Conservation (phyloP, 2,888 invertebrate genomes). For the Diogma glabrata region DNA sequence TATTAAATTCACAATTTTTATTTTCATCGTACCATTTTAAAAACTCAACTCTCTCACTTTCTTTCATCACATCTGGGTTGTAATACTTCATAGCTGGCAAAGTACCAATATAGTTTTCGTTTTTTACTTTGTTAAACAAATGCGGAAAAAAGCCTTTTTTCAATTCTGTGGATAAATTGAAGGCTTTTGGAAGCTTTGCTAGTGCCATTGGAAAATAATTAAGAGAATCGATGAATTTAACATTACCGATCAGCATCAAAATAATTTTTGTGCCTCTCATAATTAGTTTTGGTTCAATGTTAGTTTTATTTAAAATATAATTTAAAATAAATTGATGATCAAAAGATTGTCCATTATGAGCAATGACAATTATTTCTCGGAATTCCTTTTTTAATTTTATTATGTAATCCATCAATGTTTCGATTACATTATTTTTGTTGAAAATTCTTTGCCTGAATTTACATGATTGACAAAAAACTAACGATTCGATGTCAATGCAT, state of each 20-base stretch:
- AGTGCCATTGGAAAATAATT: constrained; percentile 25
- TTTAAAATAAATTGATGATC: background rate
- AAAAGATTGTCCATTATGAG: background rate
- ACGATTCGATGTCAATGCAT: constrained; percentile 6
- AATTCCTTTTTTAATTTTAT: background rate
- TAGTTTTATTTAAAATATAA: background rate
- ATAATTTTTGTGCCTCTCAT: background rate
- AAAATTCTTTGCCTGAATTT: background rate
- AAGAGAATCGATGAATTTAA: constrained; percentile 21
- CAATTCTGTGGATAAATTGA: constrained; percentile 18
- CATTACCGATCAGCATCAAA: constrained; percentile 8
- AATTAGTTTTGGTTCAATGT: background rate
- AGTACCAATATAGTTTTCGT: constrained; percentile 21
- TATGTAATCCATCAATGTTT: background rate
- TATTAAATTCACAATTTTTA: constrained; percentile 21
- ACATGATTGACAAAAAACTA: background rate
- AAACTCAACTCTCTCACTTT: constrained; percentile 16
- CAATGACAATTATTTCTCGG: background rate
- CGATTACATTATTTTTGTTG: background rate
- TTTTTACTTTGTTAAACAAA: constrained; percentile 15
- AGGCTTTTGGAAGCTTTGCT: constrained; percentile 21
- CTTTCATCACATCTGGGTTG: constrained; percentile 18
- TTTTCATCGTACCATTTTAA: constrained; percentile 20
- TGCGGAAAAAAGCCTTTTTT: constrained; percentile 23
- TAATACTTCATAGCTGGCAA: constrained; percentile 19